Evolutionary conservation across 2,113 vertebrate species (phyloP).

Genomic region (Microtus richardsoni): DNA sequence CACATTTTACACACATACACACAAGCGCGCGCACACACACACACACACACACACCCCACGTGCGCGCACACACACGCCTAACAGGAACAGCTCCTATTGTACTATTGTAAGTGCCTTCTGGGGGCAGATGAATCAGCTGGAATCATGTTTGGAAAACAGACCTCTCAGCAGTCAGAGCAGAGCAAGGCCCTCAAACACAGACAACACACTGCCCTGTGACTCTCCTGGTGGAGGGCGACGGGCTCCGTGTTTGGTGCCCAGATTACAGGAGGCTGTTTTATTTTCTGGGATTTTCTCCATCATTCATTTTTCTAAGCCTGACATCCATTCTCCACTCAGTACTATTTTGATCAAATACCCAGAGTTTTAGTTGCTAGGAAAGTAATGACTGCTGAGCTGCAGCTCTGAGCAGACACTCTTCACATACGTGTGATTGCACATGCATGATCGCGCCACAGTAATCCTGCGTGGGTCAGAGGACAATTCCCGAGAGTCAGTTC

Average conservation of each 20-base stretch:
- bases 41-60: too few species aligned
- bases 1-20: background rate
- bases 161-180: background rate
- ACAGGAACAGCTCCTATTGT: background rate
- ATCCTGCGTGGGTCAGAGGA: too few species aligned
- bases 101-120: too few species aligned
- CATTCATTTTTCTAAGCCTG: background rate
- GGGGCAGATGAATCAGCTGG: background rate
- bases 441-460: background rate
- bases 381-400: too few species aligned
- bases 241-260: background rate
- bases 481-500: too few species aligned
- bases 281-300: too few species aligned
- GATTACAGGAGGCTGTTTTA: background rate
- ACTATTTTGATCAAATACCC: background rate
- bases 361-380: background rate
- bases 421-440: background rate
- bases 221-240: fast-evolving
- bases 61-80: too few species aligned
- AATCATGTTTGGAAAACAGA: background rate
- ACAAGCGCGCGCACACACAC: too few species aligned
- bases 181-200: background rate
- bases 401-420: background rate
- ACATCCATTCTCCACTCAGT: too few species aligned
- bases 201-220: fast-evolving